Evolutionary conservation across 23 tunicate species (phyloP).

Genomic region (Ascidia mentula): DNA sequence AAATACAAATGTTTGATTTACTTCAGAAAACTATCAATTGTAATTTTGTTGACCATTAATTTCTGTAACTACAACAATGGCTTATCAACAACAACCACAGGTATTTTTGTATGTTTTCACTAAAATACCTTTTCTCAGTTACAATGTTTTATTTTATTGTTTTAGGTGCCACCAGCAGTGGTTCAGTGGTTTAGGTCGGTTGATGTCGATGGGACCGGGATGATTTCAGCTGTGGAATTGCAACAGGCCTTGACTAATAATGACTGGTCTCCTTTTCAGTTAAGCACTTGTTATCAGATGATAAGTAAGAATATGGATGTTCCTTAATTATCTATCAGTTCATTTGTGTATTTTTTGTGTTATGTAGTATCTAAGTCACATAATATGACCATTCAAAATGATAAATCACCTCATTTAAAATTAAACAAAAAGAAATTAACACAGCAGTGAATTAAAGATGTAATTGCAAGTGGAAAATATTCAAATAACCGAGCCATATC

Average conservation of each 20-base stretch:
- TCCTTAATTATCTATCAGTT: not conserved
- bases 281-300: constrained; percentile 75
- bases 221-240: constrained; percentile 59
- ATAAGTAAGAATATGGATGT: constrained; percentile 38
- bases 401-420: too few relatives aligned
- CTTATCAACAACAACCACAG: constrained; percentile 3
- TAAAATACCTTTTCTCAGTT: too few relatives aligned
- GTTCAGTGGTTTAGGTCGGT: constrained; percentile 87
- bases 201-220: constrained; percentile 79
- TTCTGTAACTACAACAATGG: not conserved
- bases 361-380: too few relatives aligned
- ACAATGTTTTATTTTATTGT: not conserved
- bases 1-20: too few relatives aligned
- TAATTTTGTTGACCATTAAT: not conserved
- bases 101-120: not conserved
- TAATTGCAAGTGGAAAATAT: too few relatives aligned
- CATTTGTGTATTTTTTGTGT: not conserved
- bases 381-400: too few relatives aligned
- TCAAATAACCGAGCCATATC: too few relatives aligned
- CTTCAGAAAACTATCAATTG: too few relatives aligned
- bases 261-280: constrained; percentile 64
- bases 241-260: constrained; percentile 93
- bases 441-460: too few relatives aligned
- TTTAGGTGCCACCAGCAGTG: constrained; percentile 14
- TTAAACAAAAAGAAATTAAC: too few relatives aligned